Evolutionary conservation across 35 echinoderm and acorn worm species (phyloP).

Genomic region (Strongylocentrotus purpuratus): DNA sequence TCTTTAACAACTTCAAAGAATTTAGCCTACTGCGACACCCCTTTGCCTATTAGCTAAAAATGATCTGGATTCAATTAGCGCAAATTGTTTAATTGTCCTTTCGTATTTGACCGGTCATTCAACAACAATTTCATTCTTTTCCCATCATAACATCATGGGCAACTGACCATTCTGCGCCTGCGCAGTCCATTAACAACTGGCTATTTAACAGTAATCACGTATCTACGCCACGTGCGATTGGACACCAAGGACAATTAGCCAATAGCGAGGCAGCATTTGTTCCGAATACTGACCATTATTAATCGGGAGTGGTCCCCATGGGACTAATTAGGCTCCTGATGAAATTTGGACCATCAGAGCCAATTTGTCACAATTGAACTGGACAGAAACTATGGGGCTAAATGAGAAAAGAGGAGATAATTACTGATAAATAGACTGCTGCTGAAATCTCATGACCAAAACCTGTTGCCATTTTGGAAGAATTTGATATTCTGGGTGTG

Average conservation of each 20-base stretch:
- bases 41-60: neutral
- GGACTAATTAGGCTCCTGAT: neutral
- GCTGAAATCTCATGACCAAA: conserved; percentile 10
- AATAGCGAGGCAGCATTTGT: neutral
- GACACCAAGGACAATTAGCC: neutral
- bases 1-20: neutral
- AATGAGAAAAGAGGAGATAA: neutral
- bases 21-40: neutral
- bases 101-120: neutral
- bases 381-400: neutral
- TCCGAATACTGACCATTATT: neutral
- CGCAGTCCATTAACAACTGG: neutral
- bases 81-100: neutral
- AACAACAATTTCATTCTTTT: neutral
- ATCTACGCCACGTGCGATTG: neutral
- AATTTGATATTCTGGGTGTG: neutral
- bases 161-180: neutral
- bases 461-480: neutral
- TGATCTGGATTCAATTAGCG: neutral
- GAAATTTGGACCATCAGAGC: neutral
- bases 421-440: neutral
- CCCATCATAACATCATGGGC: neutral
- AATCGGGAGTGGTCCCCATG: neutral
- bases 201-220: neutral
- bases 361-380: neutral